phyloP scores from a whole-genome alignment of 2,113 vertebrate species.

The Saccopteryx bilineata region DNA sequence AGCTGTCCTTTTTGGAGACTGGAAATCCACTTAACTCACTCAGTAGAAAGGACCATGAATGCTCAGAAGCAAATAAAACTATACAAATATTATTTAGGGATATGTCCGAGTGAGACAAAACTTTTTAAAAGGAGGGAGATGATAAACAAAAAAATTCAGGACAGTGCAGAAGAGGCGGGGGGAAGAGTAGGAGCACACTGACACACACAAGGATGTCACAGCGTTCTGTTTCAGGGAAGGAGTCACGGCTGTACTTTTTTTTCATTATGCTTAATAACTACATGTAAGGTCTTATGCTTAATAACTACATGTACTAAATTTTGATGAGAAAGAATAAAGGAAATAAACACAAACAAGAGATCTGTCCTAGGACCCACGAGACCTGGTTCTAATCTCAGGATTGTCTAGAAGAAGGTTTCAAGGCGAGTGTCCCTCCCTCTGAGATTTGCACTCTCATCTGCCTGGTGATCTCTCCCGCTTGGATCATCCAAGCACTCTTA shows the following conservation, averaged over 20 bases:
- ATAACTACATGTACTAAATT: too few relatives aligned
- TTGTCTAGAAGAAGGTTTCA: not conserved
- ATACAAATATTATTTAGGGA: not conserved
- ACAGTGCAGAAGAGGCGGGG: not conserved
- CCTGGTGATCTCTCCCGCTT: not conserved
- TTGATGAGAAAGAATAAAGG: slow-evolving; percentile 30
- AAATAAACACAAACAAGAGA: not conserved
- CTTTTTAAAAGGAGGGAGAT: not conserved
- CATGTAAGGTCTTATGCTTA: not conserved
- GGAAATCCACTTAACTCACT: slow-evolving; percentile 1
- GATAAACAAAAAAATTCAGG: not conserved
- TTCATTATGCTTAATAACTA: not conserved
- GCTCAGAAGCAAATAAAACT: not conserved
- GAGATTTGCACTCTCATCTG: not conserved
- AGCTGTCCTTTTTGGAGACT: not conserved
- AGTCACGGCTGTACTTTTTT: not conserved
- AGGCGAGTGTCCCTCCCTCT: not conserved
- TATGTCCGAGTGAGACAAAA: not conserved
- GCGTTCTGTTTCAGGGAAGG: not conserved
- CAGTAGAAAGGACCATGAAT: not conserved
- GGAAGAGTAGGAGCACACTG: not conserved
- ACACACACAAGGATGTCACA: accelerated
- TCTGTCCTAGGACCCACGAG: not conserved
- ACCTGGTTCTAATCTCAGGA: not conserved
- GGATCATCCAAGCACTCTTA: too few relatives aligned